Evolutionary conservation across 2,888 invertebrate species (phyloP), one percentile per base, ranked within the genome.

Genomic region (Phlogophora meticulosa): DNA sequence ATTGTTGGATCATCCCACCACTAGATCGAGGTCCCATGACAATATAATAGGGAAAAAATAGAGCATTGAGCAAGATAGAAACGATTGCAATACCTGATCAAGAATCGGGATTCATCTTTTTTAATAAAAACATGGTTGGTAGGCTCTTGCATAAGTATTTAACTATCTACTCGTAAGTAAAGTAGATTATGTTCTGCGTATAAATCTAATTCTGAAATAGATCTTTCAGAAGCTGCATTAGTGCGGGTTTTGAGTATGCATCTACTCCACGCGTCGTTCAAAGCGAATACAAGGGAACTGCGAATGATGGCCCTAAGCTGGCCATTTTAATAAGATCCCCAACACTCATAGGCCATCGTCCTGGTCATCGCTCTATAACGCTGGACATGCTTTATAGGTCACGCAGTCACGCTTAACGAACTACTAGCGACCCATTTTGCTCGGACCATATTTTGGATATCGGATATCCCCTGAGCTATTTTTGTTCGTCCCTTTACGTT

Each of bases 321-420:
- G 9, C 81, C 60, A 78, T 51, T 72, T 46, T 69, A 65, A 43
- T 36, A n/a, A 66, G 70, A 66, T 9, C 70, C 78, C 45, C 28
- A 11, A 10, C 32, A 22, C 40, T 7, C 32, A 67, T 46, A n/a
- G n/a, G 1, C 4, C 36, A 48, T 45, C 43, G 11, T 63, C 43
- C 59, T 55, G 49, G 36, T 22, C 53, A 67, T 15, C 53, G 72
- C 49, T 78, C 78, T 58, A 65, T 49, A 63, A 9, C 15, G 45
- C 79, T 84, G 85, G 85, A 60, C 66, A 61, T 24, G 32, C 49
- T 57, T 87, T 85, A 78, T 88, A 76, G 90, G 90, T 90, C 89
- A 87, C 81, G 78, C 80, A 89, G 90, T 90, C 89, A 87, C 81
- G 78, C 80, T 78, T 79, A 75, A 81, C 81, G 81, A 82, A 76